Base-by-base conservation (phyloP, 2,888 invertebrate species). In the Drosophila infuscata region DNA sequence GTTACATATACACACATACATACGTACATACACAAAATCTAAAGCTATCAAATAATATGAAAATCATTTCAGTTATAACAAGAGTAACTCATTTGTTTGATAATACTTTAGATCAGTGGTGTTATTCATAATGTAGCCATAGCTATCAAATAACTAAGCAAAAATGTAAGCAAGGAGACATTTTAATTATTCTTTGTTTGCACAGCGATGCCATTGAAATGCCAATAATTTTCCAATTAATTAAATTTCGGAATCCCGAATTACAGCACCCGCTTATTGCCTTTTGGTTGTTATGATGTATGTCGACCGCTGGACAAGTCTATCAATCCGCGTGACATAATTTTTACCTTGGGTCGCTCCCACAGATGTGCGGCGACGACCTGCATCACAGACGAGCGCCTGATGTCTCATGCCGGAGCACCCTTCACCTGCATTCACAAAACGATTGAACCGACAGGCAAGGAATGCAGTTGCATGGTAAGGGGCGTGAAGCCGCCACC, bases 331-430 rank as follows among this genome's bases (percentile, higher is more conserved):
- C 76, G 70, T 8, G 91, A 92, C 64, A 57, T 91, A 0, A 74
- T 92, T 4, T 88, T 92, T 12, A 82, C 90, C 0, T 64, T 92
- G 41, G 91, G 89, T 2, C 85, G 91, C 9, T 74, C 87, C 0
- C 60, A 58, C 5, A 82, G 66, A 30, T 84, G 91, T 52, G 59
- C 68, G 0, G 53, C 56, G 0, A 64, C 61, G 25, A 20, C 74
- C 8, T 77, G 80, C 67, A 79, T 85, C 59, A 65, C 82, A 25
- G 85, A 83, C 57, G 56, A 84, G 64, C 83, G 83, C 0, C 68
- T 88, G 0, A 81, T 83, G 76, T 38, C 72, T 7, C 75, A 76
- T 6, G 82, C 69, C 0, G 76, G 76, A 0, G 73, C 76, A 17
- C 82, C 88, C 0, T 76, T 81, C 8, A 69, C 62, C 3, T 83